Conservation (phyloP, 1,140 invertebrate species). For the Hetaerina americana region DNA sequence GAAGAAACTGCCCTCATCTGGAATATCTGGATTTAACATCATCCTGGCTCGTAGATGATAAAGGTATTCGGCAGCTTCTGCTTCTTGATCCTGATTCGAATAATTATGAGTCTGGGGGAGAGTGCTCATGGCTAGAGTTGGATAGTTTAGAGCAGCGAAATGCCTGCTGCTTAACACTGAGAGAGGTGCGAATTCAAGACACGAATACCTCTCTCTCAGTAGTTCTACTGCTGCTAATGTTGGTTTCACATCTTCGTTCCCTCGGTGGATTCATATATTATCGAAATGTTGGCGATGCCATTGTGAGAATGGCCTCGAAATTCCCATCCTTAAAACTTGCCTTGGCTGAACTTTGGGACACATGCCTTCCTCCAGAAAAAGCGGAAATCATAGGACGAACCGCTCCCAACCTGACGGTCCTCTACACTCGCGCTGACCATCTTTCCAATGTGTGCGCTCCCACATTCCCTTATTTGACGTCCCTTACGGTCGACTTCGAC, state of each 20-base stretch:
- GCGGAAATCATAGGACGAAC: slow-evolving; percentile 7
- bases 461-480: slow-evolving; percentile 11
- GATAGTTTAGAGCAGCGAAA: not conserved
- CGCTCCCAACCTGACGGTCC: slow-evolving; percentile 14
- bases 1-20: slow-evolving; percentile 17
- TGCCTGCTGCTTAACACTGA: slow-evolving; percentile 14
- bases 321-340: slow-evolving; percentile 10
- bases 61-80: slow-evolving; percentile 19
- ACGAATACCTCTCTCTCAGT: slow-evolving; percentile 22
- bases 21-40: slow-evolving; percentile 19
- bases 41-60: slow-evolving; percentile 23
- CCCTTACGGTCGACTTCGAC: slow-evolving; percentile 19
- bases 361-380: slow-evolving; percentile 18
- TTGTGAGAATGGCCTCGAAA: slow-evolving; percentile 12
- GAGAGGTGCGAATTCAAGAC: slow-evolving; percentile 22
- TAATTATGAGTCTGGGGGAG: not conserved
- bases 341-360: slow-evolving; percentile 21
- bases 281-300: slow-evolving; percentile 21
- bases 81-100: slow-evolving; percentile 15
- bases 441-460: slow-evolving; percentile 4
- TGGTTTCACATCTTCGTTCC: slow-evolving; percentile 19
- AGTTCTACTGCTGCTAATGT: slow-evolving; percentile 20
- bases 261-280: slow-evolving; percentile 23
- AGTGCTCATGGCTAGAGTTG: not conserved
- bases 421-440: slow-evolving; percentile 18